Evolutionary conservation across 2,113 vertebrate species (phyloP).

Genomic region (Phasianus colchicus): DNA sequence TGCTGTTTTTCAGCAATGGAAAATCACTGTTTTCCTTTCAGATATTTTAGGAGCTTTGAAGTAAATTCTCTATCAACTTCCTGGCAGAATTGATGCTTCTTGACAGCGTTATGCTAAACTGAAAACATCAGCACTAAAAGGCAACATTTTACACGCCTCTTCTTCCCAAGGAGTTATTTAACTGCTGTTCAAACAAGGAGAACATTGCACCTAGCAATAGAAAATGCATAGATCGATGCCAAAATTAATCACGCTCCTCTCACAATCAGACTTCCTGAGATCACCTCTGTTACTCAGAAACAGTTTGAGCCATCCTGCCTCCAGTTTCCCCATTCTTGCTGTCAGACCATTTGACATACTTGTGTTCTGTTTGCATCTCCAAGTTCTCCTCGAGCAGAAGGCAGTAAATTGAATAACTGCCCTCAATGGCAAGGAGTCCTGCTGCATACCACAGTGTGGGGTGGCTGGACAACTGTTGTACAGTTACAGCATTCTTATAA

Average conservation of each 20-base stretch:
- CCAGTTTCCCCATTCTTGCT: background rate
- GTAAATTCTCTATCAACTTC: background rate
- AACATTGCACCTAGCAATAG: background rate
- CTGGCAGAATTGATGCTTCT: background rate
- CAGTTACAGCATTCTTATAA: rapidly evolving
- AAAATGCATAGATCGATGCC: background rate
- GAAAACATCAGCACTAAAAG: conserved; percentile 29
- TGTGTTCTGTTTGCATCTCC: background rate
- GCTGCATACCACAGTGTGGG: background rate
- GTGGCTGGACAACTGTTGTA: background rate
- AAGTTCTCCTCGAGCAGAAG: background rate
- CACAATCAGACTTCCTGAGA: background rate
- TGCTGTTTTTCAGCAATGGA: background rate
- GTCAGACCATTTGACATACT: background rate
- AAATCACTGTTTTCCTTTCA: background rate
- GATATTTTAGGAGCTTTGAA: background rate
- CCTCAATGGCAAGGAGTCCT: background rate
- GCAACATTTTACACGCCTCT: background rate
- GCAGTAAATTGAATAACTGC: background rate
- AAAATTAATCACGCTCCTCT: conserved; percentile 24
- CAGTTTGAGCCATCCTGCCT: background rate
- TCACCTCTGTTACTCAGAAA: conserved; percentile 50
- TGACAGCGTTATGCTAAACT: background rate
- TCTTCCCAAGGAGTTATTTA: background rate
- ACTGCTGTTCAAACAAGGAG: background rate